Evolutionary conservation across 2,797 vertebrate species (phyloP).

Genomic region (Eulemur mongoz): DNA sequence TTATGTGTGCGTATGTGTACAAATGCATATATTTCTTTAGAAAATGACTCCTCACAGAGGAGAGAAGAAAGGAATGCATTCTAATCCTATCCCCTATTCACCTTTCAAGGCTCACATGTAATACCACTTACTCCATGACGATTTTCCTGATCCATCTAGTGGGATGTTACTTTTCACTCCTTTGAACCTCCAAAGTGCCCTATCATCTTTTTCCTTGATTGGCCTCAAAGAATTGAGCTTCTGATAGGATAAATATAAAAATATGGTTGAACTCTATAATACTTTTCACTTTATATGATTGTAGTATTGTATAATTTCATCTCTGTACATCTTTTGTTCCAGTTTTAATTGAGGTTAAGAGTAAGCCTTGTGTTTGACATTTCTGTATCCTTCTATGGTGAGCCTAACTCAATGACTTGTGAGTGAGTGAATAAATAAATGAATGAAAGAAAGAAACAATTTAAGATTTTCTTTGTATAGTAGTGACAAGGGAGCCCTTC

Average conservation of each 20-base stretch:
- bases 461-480: background rate
- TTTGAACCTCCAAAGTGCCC: constrained; percentile 21
- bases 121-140: background rate
- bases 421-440: background rate
- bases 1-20: background rate
- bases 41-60: background rate
- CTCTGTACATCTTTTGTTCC: background rate
- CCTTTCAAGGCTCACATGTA: background rate
- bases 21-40: background rate
- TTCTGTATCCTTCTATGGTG: background rate
- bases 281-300: background rate
- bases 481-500: background rate
- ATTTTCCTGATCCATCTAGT: background rate
- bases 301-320: constrained; percentile 17
- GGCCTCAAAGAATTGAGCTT: constrained; percentile 24
- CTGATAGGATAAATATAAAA: constrained; percentile 36
- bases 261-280: background rate
- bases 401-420: background rate
- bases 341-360: background rate
- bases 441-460: background rate
- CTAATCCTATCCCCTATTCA: background rate
- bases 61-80: background rate
- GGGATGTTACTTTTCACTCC: background rate
- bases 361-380: background rate
- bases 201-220: constrained; percentile 37